A percentile compares a stretch with the other conserved stretches of the same genome.
phyloP scores from a whole-genome alignment of 1,140 invertebrate species.

The Plutomurus gul region DNA sequence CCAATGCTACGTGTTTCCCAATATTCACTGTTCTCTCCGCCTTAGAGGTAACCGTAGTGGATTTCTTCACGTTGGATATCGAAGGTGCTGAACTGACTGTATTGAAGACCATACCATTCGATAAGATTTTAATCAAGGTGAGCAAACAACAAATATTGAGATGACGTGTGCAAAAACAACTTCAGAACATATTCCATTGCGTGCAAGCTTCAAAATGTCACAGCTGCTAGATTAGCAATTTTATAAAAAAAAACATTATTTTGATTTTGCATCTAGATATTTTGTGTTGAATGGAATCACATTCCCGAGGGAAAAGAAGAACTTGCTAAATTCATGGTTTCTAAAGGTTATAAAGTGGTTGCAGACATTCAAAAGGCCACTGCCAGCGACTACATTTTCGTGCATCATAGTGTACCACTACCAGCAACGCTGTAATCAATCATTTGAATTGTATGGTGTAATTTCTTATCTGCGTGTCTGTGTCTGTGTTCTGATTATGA shows the following conservation, averaged over 20 bases:
- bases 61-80: conserved; percentile 59
- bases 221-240: too few species aligned
- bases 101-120: conserved; percentile 62
- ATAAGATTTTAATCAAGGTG: conserved; percentile 55
- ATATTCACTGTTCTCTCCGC: conserved; percentile 61
- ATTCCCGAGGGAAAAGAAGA: background rate
- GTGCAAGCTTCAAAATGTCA: too few species aligned
- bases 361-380: background rate
- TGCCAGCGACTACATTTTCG: background rate
- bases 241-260: background rate
- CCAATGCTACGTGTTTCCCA: conserved; percentile 65
- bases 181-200: too few species aligned
- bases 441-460: too few species aligned
- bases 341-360: background rate
- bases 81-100: conserved; percentile 64
- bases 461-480: too few species aligned
- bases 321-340: background rate
- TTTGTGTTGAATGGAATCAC: background rate
- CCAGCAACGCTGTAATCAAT: too few species aligned
- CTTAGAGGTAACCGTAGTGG: conserved; percentile 52
- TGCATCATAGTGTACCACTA: background rate
- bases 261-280: background rate
- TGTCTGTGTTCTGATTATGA: too few species aligned
- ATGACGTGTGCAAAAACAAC: too few species aligned
- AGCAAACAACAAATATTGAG: too few species aligned